Conservation (phyloP, 2,888 invertebrate species). For the Stenodema calcarata region DNA sequence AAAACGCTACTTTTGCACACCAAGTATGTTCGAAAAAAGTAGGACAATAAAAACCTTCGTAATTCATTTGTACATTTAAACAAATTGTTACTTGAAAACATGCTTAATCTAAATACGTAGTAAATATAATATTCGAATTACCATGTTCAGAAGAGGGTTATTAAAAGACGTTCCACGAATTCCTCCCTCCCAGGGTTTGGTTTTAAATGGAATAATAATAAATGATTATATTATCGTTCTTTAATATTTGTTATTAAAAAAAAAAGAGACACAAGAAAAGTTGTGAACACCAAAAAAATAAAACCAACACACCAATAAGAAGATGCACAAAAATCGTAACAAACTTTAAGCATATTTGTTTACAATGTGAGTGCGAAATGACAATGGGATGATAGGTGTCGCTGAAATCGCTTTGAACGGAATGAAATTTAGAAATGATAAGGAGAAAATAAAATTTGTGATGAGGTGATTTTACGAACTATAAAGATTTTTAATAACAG, state of each 20-base stretch:
- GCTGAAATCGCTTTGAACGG: neutral
- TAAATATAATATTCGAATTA: slow-evolving; percentile 36
- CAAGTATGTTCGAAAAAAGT: neutral
- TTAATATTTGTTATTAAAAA: slow-evolving; percentile 27
- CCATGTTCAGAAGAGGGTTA: slow-evolving; percentile 46
- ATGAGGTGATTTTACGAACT: neutral
- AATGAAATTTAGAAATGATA: neutral
- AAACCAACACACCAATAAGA: slow-evolving; percentile 34
- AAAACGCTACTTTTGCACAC: slow-evolving; percentile 14
- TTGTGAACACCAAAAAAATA: slow-evolving; percentile 33
- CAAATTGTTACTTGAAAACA: slow-evolving; percentile 20
- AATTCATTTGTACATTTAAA: slow-evolving; percentile 11
- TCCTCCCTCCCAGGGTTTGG: slow-evolving; percentile 43
- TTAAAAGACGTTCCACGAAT: slow-evolving; percentile 41
- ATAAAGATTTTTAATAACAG: neutral
- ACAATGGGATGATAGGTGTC: slow-evolving; percentile 34
- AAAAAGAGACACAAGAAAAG: slow-evolving; percentile 47
- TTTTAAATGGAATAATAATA: slow-evolving; percentile 46
- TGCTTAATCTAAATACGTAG: slow-evolving; percentile 40
- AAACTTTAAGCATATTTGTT: neutral
- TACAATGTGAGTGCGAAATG: slow-evolving; percentile 20
- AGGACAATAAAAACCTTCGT: neutral
- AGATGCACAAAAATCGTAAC: slow-evolving; percentile 14
- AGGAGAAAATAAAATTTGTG: neutral
- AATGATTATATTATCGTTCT: slow-evolving; percentile 12